Evolutionary conservation across 2,113 vertebrate species (phyloP).

Genomic region (Numida meleagris): DNA sequence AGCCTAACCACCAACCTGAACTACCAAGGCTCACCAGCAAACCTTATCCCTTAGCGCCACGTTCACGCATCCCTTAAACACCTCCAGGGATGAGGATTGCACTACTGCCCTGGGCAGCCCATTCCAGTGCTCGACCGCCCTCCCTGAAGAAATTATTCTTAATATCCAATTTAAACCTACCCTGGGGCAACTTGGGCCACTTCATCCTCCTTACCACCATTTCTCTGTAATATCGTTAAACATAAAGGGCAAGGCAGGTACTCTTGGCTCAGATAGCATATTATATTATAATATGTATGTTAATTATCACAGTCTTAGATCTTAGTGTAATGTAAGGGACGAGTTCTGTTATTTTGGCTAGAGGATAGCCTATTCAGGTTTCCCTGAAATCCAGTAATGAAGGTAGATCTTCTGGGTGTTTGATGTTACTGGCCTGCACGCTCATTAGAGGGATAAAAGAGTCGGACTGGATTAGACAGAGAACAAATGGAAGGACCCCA

Average conservation of each 20-base stretch:
- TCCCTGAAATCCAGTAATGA: not conserved
- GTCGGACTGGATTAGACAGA: not conserved
- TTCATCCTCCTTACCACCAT: not conserved
- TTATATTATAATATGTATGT: not conserved
- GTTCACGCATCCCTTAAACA: not conserved
- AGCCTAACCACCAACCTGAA: not conserved
- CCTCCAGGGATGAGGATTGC: not conserved
- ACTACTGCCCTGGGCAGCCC: not conserved
- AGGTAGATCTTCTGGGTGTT: not conserved
- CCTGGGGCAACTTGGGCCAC: not conserved
- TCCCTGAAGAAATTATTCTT: not conserved
- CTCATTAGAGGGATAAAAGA: not conserved
- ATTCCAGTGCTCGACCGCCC: not conserved
- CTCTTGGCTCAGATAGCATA: not conserved
- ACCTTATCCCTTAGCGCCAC: not conserved
- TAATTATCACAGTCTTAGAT: not conserved
- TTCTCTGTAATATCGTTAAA: not conserved
- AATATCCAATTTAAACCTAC: not conserved
- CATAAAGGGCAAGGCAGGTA: not conserved
- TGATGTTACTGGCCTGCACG: not conserved
- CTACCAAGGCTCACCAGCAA: not conserved
- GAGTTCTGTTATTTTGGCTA: not conserved
- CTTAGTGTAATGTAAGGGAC: not conserved
- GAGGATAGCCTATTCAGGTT: not conserved
- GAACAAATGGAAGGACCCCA: not conserved